A percentile compares a stretch with the other conserved stretches of the same genome.
These are phyloP conservation scores for Hypolimnas misippus DNA, from an alignment of 2,888 invertebrate species.

Conservation along the genomic window DNA sequence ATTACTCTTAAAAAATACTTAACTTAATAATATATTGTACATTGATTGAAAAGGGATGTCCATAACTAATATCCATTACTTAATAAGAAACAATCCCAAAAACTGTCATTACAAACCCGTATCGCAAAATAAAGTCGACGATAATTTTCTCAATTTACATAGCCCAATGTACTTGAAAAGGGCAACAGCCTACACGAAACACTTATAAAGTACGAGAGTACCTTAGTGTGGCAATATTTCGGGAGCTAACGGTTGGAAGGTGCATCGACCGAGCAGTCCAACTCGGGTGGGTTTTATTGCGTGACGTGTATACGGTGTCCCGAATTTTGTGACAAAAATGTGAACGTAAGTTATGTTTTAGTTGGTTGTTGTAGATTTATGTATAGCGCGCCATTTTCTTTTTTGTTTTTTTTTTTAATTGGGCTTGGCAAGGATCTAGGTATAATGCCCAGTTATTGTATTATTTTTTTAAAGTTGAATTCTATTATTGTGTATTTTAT, in stretches of 20 bases:
- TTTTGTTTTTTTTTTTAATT: neutral
- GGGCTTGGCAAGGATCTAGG: too few relatives aligned
- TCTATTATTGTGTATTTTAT: too few relatives aligned
- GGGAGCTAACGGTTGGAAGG: slow-evolving; percentile 75
- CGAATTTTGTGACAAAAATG: slow-evolving; percentile 45
- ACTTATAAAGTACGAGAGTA: slow-evolving; percentile 45
- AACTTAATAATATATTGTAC: too few relatives aligned
- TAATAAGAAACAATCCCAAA: too few relatives aligned
- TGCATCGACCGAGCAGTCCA: slow-evolving; percentile 70
- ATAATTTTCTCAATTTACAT: slow-evolving; percentile 17
- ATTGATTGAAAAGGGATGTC: too few relatives aligned
- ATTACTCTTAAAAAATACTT: too few relatives aligned
- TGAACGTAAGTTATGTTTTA: slow-evolving; percentile 39
- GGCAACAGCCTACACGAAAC: slow-evolving; percentile 54
- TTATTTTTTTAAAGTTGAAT: too few relatives aligned
- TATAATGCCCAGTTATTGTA: too few relatives aligned
- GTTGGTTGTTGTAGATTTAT: neutral
- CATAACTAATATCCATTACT: too few relatives aligned
- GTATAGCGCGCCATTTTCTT: neutral
- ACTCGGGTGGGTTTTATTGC: slow-evolving; percentile 56
- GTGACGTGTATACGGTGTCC: slow-evolving; percentile 58
- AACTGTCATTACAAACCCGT: neutral
- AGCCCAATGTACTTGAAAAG: slow-evolving; percentile 32
- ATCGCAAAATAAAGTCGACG: neutral
- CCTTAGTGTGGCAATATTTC: slow-evolving; percentile 73